Evolutionary conservation across 2,797 vertebrate species (phyloP).

Genomic region (Tamandua tetradactyla): DNA sequence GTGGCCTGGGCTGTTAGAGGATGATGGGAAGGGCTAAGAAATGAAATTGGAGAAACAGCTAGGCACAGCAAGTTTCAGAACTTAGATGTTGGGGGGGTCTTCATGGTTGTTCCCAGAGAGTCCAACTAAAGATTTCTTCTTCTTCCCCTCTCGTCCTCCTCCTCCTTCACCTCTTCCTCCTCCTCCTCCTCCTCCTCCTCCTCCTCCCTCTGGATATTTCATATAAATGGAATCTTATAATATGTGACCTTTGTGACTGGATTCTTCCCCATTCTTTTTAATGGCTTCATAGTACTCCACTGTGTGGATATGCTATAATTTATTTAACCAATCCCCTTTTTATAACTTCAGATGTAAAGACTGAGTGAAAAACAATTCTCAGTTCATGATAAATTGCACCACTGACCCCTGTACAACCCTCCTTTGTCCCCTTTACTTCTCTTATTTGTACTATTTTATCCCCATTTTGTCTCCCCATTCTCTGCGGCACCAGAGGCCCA

Average conservation of each 20-base stretch:
- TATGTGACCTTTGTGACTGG: too few species aligned
- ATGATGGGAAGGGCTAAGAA: neutral
- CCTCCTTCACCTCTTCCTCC: too few species aligned
- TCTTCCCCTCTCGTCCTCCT: too few species aligned
- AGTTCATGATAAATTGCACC: neutral
- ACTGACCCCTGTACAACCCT: neutral
- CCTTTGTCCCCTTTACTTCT: neutral
- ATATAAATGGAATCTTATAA: neutral
- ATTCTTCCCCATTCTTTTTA: neutral
- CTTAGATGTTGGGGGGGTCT: neutral
- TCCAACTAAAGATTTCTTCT: neutral
- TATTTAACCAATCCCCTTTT: neutral
- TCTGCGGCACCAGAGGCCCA: neutral
- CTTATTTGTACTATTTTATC: neutral
- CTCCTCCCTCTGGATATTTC: neutral
- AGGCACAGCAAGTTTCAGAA: too few species aligned
- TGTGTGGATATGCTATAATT: neutral
- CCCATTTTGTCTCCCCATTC: neutral
- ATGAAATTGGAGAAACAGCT: neutral
- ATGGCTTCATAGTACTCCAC: neutral
- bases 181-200: neutral
- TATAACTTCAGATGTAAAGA: neutral
- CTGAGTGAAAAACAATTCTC: neutral
- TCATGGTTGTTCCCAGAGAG: neutral
- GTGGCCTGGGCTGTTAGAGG: too few species aligned